Base-by-base conservation (phyloP, 37 sponge, comb jelly and placozoan species). In the Agelas oroides region DNA sequence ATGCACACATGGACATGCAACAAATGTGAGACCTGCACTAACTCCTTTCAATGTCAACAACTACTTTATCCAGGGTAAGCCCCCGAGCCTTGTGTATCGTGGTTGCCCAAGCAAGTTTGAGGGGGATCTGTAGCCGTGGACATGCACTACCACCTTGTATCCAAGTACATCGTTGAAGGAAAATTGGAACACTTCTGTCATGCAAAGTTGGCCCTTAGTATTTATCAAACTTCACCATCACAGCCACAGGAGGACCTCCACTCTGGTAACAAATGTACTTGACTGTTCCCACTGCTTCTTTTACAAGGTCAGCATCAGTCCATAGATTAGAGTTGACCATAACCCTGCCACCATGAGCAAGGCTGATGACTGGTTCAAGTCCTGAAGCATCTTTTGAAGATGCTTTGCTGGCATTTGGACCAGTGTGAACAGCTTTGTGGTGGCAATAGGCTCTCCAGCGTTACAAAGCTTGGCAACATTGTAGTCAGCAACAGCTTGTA, bases 41-140 rank as follows among this genome's bases (percentile, higher is more conserved):
- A 24, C 59, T 87, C 19, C 6, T 81, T 12, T 76, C 88, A 53
- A 80, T 52, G 52, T 87, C 81, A 53, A 87, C 25, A 13, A 87
- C 88, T 0, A 65, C 76, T 30, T 75, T 70, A n/a, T 78, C 52
- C 23, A 79, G 41, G 5, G 87, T 86, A 0, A 86, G 71, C 1
- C 87, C 87, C 53, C 78, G 87, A 40, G 87, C 40, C 56, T 86
- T 86, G 54, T 86, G 87, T 12, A 86, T 86, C 1, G 87, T 86
- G 15, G 78, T 41, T 31, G 77, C 77, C 67, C 68, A 80, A 16
- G 69, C 81, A 5, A 80, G 59, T 24, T 71, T 69, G 6, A 82
- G 23, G 25, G 72, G 83, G 1, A 82, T 28, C 25, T 82, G 83
- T 2, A 71, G 20, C 31, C 60, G 56, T 27, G 62, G 70, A 55